phyloP scores from a whole-genome alignment of 1,140 invertebrate species.

The Lepidurus couesii region DNA sequence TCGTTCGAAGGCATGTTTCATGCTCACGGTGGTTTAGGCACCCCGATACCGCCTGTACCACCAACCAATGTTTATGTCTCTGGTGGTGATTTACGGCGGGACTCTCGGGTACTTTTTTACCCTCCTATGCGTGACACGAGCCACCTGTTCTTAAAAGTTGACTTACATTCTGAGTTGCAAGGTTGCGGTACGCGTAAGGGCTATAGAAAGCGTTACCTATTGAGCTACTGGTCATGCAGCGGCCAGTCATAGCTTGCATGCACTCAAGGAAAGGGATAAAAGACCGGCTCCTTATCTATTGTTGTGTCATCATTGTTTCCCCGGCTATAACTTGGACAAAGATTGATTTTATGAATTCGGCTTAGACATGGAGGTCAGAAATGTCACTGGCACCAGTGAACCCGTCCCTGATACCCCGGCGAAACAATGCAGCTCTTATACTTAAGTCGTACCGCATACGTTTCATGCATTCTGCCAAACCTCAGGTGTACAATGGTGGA shows the following conservation, averaged over 20 bases:
- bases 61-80: not conserved
- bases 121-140: conserved; percentile 2
- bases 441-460: no score
- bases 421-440: no score
- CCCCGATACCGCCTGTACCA: conserved; percentile 10
- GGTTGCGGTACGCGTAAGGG: not conserved
- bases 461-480: no score
- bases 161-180: not conserved
- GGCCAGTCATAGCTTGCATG: not conserved
- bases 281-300: not conserved
- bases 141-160: conserved; percentile 9
- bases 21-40: not conserved
- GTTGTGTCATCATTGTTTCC: not conserved
- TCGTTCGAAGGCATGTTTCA: not conserved
- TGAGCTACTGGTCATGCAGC: not conserved
- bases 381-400: no score
- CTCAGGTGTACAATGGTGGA: no score
- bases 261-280: not conserved
- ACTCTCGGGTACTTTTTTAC: not conserved
- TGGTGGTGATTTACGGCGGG: not conserved
- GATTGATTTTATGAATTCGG: no score
- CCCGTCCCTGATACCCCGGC: no score
- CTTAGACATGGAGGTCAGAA: no score
- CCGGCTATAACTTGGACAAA: no score
- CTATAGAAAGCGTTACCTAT: not conserved